Percentiles rank a stretch among this genome's conserved stretches.
phyloP scores from a whole-genome alignment of 2,888 invertebrate species.

The Pteria penguin region DNA sequence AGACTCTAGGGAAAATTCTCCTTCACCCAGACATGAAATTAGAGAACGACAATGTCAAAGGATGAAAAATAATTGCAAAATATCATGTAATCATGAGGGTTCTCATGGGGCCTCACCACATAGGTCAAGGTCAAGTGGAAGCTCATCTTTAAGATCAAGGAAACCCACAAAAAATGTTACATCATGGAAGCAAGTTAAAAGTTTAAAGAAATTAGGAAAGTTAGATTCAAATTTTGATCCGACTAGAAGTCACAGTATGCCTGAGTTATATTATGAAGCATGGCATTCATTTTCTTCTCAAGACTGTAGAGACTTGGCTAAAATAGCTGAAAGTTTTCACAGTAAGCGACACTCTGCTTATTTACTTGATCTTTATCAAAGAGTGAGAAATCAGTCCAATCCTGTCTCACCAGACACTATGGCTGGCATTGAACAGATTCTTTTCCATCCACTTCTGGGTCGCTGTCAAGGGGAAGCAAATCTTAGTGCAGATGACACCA shows the following conservation, averaged over 20 bases:
- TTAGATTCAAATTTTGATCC: constrained; percentile 55
- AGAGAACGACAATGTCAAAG: background rate
- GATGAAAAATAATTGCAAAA: background rate
- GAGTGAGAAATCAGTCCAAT: constrained; percentile 67
- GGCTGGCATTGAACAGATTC: constrained; percentile 67
- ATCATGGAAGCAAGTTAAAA: constrained; percentile 70
- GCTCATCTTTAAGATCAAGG: constrained; percentile 27
- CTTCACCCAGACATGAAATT: constrained; percentile 15
- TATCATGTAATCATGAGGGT: too few relatives aligned
- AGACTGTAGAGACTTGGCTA: constrained; percentile 52
- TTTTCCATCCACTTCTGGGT: constrained; percentile 60
- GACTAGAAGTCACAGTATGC: constrained; percentile 67
- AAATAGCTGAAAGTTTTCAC: constrained; percentile 67
- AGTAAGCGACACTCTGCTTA: constrained; percentile 69
- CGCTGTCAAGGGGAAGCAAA: constrained; percentile 28
- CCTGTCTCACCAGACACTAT: constrained; percentile 71
- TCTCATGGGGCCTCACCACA: constrained; percentile 31
- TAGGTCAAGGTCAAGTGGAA: constrained; percentile 44
- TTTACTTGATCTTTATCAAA: constrained; percentile 71
- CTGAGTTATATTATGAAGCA: constrained; percentile 58
- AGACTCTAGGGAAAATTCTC: background rate
- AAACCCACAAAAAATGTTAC: constrained; percentile 46
- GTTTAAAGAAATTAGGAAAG: constrained; percentile 56
- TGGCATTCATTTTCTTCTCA: constrained; percentile 56
- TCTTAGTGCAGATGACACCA: background rate